phyloP scores from a whole-genome alignment of 1,140 invertebrate species.

The Diabrotica undecimpunctata region DNA sequence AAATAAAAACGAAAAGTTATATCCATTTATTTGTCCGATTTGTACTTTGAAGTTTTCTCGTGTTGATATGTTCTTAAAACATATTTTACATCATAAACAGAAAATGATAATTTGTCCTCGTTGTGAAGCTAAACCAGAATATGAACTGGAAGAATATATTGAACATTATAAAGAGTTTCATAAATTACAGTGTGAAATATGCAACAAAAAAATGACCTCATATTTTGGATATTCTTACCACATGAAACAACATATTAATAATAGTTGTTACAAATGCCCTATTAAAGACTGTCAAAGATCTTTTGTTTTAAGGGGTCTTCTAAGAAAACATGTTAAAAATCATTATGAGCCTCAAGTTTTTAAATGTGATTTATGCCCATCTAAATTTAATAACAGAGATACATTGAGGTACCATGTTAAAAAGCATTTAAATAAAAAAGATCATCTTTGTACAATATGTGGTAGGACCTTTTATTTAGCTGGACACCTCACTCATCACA shows the following conservation, averaged over 20 bases:
- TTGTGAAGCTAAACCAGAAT: slow-evolving; percentile 3
- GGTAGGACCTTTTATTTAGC: slow-evolving; percentile 4
- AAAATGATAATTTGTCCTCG: not conserved
- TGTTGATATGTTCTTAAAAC: not conserved
- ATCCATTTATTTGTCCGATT: slow-evolving; percentile 1
- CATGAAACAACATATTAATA: slow-evolving; percentile 3
- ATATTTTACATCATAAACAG: not conserved
- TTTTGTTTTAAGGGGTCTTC: not conserved
- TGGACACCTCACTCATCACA: slow-evolving; percentile 6
- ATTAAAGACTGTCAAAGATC: slow-evolving; percentile 5
- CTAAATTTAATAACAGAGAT: not conserved
- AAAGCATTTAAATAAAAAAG: not conserved
- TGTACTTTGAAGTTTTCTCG: not conserved
- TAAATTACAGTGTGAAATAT: slow-evolving; percentile 9
- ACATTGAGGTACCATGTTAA: slow-evolving; percentile 6
- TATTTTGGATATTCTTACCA: slow-evolving; percentile 6
- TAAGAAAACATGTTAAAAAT: not conserved
- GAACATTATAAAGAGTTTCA: slow-evolving; percentile 7
- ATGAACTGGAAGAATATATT: slow-evolving; percentile 3
- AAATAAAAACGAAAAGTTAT: slow-evolving; percentile 1
- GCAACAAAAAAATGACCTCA: slow-evolving; percentile 5
- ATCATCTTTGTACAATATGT: slow-evolving; percentile 7
- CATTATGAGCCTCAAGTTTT: not conserved
- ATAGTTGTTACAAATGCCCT: slow-evolving; percentile 7
- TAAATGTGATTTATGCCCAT: not conserved